These are phyloP conservation scores for Crocuta crocuta DNA, from an alignment of 2,113 vertebrate species.

Conservation along the genomic window DNA sequence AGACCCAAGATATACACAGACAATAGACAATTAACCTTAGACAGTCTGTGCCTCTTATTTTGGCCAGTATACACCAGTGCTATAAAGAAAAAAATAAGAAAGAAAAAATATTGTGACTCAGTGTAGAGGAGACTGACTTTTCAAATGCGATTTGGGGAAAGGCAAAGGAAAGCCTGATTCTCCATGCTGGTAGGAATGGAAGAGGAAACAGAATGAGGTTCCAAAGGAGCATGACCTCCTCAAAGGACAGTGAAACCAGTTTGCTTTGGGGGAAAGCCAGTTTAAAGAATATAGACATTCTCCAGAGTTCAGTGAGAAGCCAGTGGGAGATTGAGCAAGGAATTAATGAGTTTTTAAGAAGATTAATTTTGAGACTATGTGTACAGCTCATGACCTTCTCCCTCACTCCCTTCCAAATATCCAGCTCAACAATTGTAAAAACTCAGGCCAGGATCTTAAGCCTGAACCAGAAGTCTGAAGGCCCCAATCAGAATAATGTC, in stretches of 20 bases:
- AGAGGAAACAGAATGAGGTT: constrained; percentile 44
- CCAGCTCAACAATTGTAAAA: not conserved
- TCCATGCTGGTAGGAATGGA: not conserved
- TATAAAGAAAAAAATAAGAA: not conserved
- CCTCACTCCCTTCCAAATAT: constrained; percentile 22
- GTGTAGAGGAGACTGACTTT: not conserved
- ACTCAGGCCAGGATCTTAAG: not conserved
- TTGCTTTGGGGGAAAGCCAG: constrained; percentile 60
- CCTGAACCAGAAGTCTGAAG: not conserved
- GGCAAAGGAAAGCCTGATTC: constrained; percentile 20
- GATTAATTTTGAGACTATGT: constrained; percentile 34
- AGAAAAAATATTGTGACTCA: not conserved
- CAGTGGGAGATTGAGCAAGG: constrained; percentile 19
- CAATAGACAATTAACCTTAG: not conserved
- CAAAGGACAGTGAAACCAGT: constrained; percentile 40
- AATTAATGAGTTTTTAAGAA: constrained; percentile 57
- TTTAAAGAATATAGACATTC: constrained; percentile 42
- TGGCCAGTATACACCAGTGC: not conserved
- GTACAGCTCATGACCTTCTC: constrained; percentile 30
- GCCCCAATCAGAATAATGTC: not conserved
- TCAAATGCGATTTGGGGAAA: constrained; percentile 1
- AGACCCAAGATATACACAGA: constrained; percentile 45
- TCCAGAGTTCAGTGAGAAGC: constrained; percentile 40
- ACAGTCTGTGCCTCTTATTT: not conserved
- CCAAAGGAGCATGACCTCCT: not conserved